phyloP scores from a whole-genome alignment of 2,888 invertebrate genomes.

The Tortricodes alternella region DNA sequence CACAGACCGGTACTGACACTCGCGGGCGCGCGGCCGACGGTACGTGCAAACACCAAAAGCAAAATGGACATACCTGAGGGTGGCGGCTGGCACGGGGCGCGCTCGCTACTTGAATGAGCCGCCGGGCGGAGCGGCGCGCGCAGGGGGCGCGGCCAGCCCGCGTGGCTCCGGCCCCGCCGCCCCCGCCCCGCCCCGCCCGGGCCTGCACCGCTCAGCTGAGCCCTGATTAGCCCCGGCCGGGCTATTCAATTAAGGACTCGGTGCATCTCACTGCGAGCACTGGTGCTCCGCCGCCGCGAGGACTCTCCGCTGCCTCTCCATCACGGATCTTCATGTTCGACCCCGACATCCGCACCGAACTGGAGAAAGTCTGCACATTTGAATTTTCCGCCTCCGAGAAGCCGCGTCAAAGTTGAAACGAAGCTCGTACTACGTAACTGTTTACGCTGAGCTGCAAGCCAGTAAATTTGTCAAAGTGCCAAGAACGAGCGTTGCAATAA shows the following conservation, averaged over 20 bases:
- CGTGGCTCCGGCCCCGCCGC: conserved; percentile 77
- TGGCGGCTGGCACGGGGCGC: conserved; percentile 79
- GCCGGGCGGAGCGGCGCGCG: conserved; percentile 81
- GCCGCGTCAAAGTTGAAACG: conserved; percentile 1
- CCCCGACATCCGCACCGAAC: conserved; percentile 38
- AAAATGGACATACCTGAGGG: conserved; percentile 81
- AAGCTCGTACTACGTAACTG: not conserved
- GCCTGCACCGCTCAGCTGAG: conserved; percentile 76
- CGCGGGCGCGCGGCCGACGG: conserved; percentile 69
- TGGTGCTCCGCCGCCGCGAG: conserved; percentile 51
- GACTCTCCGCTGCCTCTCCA: conserved; percentile 70
- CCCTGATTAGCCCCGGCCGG: conserved; percentile 80
- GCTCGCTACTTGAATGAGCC: conserved; percentile 81
- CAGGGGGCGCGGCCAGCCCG: conserved; percentile 84
- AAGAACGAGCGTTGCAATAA: conserved; percentile 28
- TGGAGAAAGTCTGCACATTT: conserved; percentile 3
- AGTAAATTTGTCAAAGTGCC: conserved; percentile 31
- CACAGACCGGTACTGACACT: conserved; percentile 66
- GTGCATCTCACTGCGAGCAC: conserved; percentile 64
- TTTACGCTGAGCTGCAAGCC: conserved; percentile 23
- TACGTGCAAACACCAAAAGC: conserved; percentile 78
- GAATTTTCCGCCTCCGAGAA: conserved; percentile 4
- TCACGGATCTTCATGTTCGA: conserved; percentile 55
- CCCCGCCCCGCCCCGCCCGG: conserved; percentile 54
- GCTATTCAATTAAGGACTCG: conserved; percentile 80